Conservation (phyloP, 2,797 vertebrate genomes). For the Discoglossus pictus region DNA sequence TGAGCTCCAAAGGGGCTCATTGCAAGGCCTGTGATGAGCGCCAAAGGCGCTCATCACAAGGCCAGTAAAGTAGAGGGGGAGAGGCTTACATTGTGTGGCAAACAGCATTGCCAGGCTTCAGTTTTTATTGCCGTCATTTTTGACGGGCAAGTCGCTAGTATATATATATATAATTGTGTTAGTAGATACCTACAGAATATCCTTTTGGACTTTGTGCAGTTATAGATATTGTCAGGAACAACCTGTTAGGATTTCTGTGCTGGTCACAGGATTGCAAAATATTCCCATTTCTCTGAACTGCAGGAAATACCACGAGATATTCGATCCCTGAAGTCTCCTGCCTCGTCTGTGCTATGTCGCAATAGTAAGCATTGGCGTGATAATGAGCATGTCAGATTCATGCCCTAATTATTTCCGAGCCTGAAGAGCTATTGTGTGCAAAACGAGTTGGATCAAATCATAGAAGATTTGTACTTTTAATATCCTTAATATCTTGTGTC, state of each 20-base stretch:
- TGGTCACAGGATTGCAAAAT: slow-evolving; percentile 43
- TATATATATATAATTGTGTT: too few relatives aligned
- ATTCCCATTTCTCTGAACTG: not conserved
- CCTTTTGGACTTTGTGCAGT: slow-evolving; percentile 17
- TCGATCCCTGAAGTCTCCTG: slow-evolving; percentile 45
- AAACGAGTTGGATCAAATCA: slow-evolving; percentile 1
- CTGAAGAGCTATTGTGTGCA: slow-evolving; percentile 10
- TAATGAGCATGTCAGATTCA: slow-evolving; percentile 14
- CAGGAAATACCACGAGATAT: slow-evolving; percentile 43
- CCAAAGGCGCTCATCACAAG: too few relatives aligned
- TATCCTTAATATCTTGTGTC: not conserved
- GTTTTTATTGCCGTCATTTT: too few relatives aligned
- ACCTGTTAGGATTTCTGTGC: slow-evolving; percentile 2
- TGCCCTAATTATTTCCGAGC: slow-evolving; percentile 45
- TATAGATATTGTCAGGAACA: slow-evolving; percentile 37
- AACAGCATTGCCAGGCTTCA: too few relatives aligned
- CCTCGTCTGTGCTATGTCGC: slow-evolving; percentile 33
- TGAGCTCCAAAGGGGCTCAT: too few relatives aligned
- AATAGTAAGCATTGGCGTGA: slow-evolving; percentile 24
- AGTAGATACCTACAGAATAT: not conserved
- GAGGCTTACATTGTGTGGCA: too few relatives aligned
- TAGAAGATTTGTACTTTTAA: not conserved
- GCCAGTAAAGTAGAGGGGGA: too few relatives aligned
- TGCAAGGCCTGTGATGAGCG: too few relatives aligned
- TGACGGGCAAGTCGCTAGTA: too few relatives aligned